Evolutionary conservation across 2,888 invertebrate species (phyloP).

Genomic region (Lasioglossum zephyrum): DNA sequence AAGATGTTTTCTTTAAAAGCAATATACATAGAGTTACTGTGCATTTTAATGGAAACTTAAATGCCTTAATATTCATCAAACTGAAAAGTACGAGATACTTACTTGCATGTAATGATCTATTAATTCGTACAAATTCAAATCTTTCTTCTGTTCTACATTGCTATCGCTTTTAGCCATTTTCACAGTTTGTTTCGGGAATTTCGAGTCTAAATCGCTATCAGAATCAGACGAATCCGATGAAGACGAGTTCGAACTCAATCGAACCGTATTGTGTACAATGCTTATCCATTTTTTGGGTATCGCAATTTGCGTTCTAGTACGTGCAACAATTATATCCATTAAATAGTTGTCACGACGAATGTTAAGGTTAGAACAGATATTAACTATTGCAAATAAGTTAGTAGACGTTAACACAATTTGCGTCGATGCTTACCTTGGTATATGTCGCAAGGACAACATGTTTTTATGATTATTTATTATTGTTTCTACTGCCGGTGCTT

Average conservation of each 20-base stretch:
- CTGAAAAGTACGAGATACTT: not conserved
- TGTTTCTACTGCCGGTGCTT: not conserved
- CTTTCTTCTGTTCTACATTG: not conserved
- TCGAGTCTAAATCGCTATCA: slow-evolving; percentile 53
- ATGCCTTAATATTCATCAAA: not conserved
- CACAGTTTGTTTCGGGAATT: slow-evolving; percentile 18
- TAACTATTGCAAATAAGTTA: slow-evolving; percentile 15
- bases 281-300: slow-evolving; percentile 60
- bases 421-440: slow-evolving; percentile 49
- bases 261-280: slow-evolving; percentile 48
- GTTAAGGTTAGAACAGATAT: not conserved
- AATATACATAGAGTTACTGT: not conserved
- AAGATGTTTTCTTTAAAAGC: slow-evolving; percentile 8
- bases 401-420: not conserved
- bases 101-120: slow-evolving; percentile 43
- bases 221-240: slow-evolving; percentile 58
- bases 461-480: slow-evolving; percentile 10
- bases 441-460: slow-evolving; percentile 43
- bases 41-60: not conserved
- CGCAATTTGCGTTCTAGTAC: slow-evolving; percentile 47
- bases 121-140: not conserved
- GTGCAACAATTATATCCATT: slow-evolving; percentile 57
- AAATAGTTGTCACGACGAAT: slow-evolving; percentile 1
- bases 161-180: not conserved
- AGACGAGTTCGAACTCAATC: slow-evolving; percentile 57